Evolutionary conservation across 2,797 vertebrate genomes (phyloP).

Genomic region (Melanotaenia trifasciata): DNA sequence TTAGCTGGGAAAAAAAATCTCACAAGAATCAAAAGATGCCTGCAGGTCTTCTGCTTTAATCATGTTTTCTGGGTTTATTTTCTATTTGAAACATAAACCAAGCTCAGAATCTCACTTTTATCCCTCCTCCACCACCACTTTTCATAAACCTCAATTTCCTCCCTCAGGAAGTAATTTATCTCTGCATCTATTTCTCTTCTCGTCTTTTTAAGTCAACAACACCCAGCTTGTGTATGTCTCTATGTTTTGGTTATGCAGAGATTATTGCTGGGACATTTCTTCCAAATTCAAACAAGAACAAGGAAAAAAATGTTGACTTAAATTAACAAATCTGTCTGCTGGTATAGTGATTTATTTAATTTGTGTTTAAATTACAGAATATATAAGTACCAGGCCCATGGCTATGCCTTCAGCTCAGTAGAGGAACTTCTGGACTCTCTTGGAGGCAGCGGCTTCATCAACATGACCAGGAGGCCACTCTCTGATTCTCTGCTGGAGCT

Average conservation of each 20-base stretch:
- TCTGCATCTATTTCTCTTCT: slow-evolving; percentile 11
- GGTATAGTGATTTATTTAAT: neutral
- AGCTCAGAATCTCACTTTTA: slow-evolving; percentile 24
- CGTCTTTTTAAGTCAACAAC: slow-evolving; percentile 9
- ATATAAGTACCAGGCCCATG: slow-evolving; percentile 98
- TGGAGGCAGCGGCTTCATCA: slow-evolving; percentile 92
- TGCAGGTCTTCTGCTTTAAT: neutral
- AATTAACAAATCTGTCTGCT: slow-evolving; percentile 1
- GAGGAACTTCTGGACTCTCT: slow-evolving; percentile 93
- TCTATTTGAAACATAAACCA: slow-evolving; percentile 23
- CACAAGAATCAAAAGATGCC: neutral
- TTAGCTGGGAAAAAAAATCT: neutral
- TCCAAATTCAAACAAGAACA: neutral
- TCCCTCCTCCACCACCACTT: slow-evolving; percentile 1
- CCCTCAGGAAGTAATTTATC: slow-evolving; percentile 39
- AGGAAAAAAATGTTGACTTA: neutral
- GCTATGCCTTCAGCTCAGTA: slow-evolving; percentile 94
- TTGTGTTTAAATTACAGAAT: slow-evolving; percentile 81
- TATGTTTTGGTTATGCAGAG: neutral
- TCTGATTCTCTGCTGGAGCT: slow-evolving; percentile 93
- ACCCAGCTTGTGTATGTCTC: neutral
- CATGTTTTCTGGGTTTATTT: slow-evolving; percentile 13
- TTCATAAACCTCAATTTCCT: slow-evolving; percentile 24
- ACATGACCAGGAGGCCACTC: slow-evolving; percentile 93
- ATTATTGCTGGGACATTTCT: neutral